Evolutionary conservation across 2,888 invertebrate species (phyloP).

Genomic region (Chymomyza caudatula): DNA sequence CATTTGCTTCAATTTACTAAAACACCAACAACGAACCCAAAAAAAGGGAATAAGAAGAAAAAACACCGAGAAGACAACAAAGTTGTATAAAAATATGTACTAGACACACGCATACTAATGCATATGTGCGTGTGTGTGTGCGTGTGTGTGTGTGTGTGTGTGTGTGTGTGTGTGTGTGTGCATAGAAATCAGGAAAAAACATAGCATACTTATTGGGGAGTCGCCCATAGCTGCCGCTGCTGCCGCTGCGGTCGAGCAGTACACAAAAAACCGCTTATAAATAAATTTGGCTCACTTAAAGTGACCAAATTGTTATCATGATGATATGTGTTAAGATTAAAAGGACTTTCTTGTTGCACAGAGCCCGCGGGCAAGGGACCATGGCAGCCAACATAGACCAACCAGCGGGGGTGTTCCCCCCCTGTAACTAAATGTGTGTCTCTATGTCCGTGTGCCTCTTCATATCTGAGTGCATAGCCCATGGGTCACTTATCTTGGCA

Average conservation of each 20-base stretch:
- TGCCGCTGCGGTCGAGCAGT: not conserved
- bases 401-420: not conserved
- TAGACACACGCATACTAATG: slow-evolving; percentile 1
- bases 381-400: slow-evolving; percentile 7
- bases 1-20: slow-evolving; percentile 76
- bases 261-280: slow-evolving; percentile 73
- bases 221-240: not conserved
- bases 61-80: slow-evolving; percentile 12
- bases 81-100: slow-evolving; percentile 27
- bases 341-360: slow-evolving; percentile 75
- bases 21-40: slow-evolving; percentile 49
- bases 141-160: not conserved
- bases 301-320: slow-evolving; percentile 78
- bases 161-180: not conserved
- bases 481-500: not conserved
- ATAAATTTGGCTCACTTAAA: slow-evolving; percentile 78
- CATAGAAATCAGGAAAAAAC: slow-evolving; percentile 17
- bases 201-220: not conserved
- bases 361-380: slow-evolving; percentile 18
- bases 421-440: not conserved
- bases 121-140: slow-evolving; percentile 1
- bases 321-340: slow-evolving; percentile 77
- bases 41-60: slow-evolving; percentile 13
- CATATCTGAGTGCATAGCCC: not conserved
- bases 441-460: not conserved